Evolutionary conservation across 2,797 vertebrate species (phyloP).

Genomic region (Graptemys geographica): DNA sequence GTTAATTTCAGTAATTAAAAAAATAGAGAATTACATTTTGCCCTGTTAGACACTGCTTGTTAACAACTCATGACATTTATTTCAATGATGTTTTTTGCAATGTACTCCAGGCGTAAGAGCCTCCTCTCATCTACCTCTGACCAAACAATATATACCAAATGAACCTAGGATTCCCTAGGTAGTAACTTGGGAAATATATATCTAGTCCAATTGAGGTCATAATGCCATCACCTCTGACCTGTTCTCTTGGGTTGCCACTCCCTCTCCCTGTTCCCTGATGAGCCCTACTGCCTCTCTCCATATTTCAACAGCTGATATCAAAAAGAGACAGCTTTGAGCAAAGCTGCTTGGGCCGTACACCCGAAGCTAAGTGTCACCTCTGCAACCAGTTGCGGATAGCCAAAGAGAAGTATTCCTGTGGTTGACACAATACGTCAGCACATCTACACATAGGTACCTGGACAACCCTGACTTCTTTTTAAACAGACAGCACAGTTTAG

Average conservation of each 20-base stretch:
- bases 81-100: slow-evolving; percentile 28
- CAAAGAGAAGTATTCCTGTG: not conserved
- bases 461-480: not conserved
- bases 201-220: not conserved
- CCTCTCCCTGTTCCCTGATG: too few relatives aligned
- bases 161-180: not conserved
- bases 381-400: not conserved
- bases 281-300: not conserved
- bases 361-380: slow-evolving; percentile 32
- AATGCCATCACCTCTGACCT: not conserved
- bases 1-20: slow-evolving; percentile 87
- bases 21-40: slow-evolving; percentile 80
- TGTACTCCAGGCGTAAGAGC: rapidly evolving
- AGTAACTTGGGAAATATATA: not conserved
- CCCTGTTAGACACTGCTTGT: slow-evolving; percentile 78
- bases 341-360: not conserved
- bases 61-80: slow-evolving; percentile 82
- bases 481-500: slow-evolving; percentile 6
- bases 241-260: not conserved
- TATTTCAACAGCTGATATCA: not conserved
- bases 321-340: not conserved
- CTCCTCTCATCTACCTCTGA: not conserved
- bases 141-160: rapidly evolving
- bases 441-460: not conserved
- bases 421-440: not conserved